These are phyloP conservation scores for Chaetodon trifasciatus DNA, from an alignment of 2,797 vertebrate genomes.

Conservation along the genomic window DNA sequence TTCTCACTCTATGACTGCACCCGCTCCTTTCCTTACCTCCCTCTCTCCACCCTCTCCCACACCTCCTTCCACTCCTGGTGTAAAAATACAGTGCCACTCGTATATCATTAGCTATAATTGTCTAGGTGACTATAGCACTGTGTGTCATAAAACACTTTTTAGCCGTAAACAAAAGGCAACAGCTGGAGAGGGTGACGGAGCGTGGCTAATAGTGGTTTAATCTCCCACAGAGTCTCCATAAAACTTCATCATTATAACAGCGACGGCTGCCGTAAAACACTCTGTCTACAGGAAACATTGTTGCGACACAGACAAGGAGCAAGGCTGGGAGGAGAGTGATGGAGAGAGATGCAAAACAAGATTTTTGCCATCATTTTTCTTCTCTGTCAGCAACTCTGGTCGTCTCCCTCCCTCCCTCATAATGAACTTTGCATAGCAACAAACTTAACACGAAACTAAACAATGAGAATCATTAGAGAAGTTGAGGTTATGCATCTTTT, in stretches of 20 bases:
- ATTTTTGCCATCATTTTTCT: constrained; percentile 17
- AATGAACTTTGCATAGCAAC: neutral
- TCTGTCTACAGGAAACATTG: constrained; percentile 62
- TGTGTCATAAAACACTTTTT: constrained; percentile 80
- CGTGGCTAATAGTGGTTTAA: constrained; percentile 86
- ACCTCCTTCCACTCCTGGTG: neutral
- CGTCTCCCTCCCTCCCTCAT: neutral
- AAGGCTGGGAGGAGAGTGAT: constrained; percentile 10
- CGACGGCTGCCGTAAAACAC: constrained; percentile 78
- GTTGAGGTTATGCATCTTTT: constrained; percentile 9
- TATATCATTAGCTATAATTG: constrained; percentile 85
- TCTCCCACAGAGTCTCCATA: constrained; percentile 85
- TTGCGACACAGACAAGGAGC: constrained; percentile 46
- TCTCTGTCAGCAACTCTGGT: neutral
- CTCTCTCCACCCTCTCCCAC: neutral
- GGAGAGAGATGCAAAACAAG: constrained; percentile 10
- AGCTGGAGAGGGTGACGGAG: constrained; percentile 83
- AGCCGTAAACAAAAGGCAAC: constrained; percentile 86
- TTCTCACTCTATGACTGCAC: constrained; percentile 23
- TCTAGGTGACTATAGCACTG: constrained; percentile 80
- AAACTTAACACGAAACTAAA: neutral
- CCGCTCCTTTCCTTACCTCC: neutral
- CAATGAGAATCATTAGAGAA: constrained; percentile 6
- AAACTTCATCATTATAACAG: constrained; percentile 82
- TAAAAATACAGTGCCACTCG: constrained; percentile 62